A percentile compares a stretch with the other conserved stretches of the same genome.
These are phyloP conservation scores for Epinephelus cyanopodus DNA, from an alignment of 2,113 vertebrate genomes.

Conservation along the genomic window DNA sequence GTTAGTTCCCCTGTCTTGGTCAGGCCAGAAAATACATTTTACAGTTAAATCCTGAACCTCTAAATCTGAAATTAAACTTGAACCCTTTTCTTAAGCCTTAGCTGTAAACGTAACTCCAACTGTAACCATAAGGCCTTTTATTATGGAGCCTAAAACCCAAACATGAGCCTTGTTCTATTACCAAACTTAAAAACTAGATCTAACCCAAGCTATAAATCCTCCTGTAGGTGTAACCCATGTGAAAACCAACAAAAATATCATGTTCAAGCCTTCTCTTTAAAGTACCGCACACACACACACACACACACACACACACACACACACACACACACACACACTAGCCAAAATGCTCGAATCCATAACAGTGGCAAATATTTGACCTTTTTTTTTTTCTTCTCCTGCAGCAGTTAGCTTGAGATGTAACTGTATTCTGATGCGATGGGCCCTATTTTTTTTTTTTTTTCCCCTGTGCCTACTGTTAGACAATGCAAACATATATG, in stretches of 20 bases:
- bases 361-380: constrained; percentile 57
- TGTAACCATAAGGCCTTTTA: neutral
- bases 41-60: constrained; percentile 18
- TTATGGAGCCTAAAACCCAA: neutral
- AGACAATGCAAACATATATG: constrained; percentile 74
- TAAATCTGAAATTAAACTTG: constrained; percentile 36
- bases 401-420: constrained; percentile 35
- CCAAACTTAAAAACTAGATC: neutral
- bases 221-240: constrained; percentile 4
- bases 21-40: constrained; percentile 19
- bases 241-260: no score
- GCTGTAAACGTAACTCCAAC: neutral
- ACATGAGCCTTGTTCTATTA: neutral
- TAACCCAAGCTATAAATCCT: neutral
- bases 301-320: neutral
- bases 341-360: constrained; percentile 49
- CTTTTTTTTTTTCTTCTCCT: constrained; percentile 22
- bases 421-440: constrained; percentile 58
- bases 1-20: constrained; percentile 9
- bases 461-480: constrained; percentile 21
- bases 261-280: no score
- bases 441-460: constrained; percentile 22
- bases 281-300: neutral
- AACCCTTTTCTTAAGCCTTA: constrained; percentile 7
- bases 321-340: neutral